phyloP scores from a whole-genome alignment of 2,797 vertebrate species.

The Epinephelus coioides region DNA sequence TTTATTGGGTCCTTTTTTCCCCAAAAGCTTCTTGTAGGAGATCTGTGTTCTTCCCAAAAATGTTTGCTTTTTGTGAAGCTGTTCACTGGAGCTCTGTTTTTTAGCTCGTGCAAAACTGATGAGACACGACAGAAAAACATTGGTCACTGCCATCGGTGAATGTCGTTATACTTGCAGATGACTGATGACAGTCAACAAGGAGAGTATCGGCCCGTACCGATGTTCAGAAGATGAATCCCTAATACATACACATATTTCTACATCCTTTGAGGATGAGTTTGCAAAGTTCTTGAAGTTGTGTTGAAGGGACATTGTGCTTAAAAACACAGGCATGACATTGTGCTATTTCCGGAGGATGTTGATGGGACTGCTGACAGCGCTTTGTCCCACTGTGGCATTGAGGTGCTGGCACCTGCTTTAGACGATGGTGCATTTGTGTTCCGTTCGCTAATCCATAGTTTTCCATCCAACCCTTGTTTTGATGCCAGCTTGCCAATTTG shows the following conservation, averaged over 20 bases:
- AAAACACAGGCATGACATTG: constrained; percentile 54
- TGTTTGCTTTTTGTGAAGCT: too few species aligned
- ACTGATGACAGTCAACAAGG: too few species aligned
- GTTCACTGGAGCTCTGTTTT: too few species aligned
- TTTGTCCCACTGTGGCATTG: constrained; percentile 68
- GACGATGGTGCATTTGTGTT: constrained; percentile 45
- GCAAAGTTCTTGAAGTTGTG: constrained; percentile 19
- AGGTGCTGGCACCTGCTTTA: constrained; percentile 65
- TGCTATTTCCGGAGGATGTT: constrained; percentile 57
- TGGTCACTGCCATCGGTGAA: too few species aligned
- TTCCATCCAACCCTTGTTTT: constrained; percentile 48
- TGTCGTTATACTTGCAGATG: too few species aligned
- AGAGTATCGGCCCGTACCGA: too few species aligned
- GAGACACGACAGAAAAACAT: too few species aligned
- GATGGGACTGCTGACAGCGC: constrained; percentile 72
- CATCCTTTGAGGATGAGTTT: constrained; percentile 4
- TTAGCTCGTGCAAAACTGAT: too few species aligned
- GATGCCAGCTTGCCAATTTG: constrained; percentile 73
- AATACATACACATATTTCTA: neutral
- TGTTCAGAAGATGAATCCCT: too few species aligned
- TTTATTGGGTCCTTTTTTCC: too few species aligned
- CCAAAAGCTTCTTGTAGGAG: too few species aligned
- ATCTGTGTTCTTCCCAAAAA: too few species aligned
- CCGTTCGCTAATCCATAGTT: constrained; percentile 41
- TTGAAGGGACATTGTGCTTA: neutral